These are phyloP conservation scores for Cydia pomonella DNA, from an alignment of 1,140 invertebrate genomes.

Conservation along the genomic window DNA sequence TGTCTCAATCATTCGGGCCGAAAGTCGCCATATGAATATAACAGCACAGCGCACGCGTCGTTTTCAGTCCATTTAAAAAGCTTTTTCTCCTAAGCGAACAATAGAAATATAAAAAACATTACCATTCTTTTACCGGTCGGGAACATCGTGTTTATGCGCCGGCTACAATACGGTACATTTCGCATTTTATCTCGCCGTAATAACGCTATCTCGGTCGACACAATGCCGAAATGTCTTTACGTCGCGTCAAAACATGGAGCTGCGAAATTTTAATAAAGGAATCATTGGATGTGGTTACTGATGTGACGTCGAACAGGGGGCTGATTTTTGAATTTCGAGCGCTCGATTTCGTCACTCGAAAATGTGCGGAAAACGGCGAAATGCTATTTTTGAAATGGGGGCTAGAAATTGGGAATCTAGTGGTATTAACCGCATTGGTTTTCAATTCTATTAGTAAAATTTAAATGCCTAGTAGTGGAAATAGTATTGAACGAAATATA, in stretches of 20 bases:
- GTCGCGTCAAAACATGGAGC: conserved; percentile 61
- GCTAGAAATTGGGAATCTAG: no score
- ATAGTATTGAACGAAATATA: no score
- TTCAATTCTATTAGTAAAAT: no score
- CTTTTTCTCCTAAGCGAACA: neutral
- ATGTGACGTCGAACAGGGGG: neutral
- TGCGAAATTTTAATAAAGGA: conserved; percentile 37
- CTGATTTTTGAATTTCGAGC: no score
- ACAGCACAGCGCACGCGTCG: neutral
- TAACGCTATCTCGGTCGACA: conserved; percentile 73
- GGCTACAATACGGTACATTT: conserved; percentile 26
- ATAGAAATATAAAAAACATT: neutral
- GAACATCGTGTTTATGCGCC: neutral
- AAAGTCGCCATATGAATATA: no score
- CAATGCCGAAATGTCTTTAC: conserved; percentile 67
- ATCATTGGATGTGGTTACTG: neutral
- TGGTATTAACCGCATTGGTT: no score
- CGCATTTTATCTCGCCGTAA: conserved; percentile 41
- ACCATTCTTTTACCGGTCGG: neutral
- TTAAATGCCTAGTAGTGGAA: no score
- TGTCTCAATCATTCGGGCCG: no score
- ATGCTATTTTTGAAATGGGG: no score
- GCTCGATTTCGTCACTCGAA: no score
- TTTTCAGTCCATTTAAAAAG: neutral
- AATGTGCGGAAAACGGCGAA: no score